These are phyloP conservation scores for Upupa epops DNA, from an alignment of 2,113 vertebrate species.

Conservation along the genomic window DNA sequence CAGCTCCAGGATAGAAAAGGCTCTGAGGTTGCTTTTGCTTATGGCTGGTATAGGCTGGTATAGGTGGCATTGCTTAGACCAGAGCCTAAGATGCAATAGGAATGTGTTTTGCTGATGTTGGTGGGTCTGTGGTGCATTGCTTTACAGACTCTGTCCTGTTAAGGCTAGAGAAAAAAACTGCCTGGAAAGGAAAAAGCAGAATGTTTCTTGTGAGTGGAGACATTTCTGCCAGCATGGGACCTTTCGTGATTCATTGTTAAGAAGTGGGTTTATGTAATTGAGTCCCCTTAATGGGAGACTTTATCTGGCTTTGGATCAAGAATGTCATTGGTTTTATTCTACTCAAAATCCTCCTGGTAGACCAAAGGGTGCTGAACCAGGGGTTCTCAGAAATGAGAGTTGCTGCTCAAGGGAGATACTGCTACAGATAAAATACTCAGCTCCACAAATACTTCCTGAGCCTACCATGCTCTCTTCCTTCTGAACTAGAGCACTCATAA, in stretches of 20 bases:
- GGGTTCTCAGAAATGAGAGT: neutral
- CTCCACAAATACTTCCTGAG: neutral
- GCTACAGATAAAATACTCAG: neutral
- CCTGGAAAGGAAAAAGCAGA: neutral
- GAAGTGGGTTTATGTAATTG: neutral
- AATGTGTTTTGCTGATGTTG: neutral
- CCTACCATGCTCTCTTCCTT: neutral
- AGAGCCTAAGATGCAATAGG: neutral
- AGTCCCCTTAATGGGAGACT: neutral
- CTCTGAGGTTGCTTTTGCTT: neutral
- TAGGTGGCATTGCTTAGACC: neutral
- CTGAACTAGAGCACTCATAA: neutral
- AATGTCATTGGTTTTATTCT: neutral
- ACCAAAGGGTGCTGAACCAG: neutral
- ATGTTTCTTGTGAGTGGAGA: neutral
- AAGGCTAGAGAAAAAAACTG: neutral
- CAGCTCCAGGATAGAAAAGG: neutral
- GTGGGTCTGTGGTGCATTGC: neutral
- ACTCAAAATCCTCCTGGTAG: neutral
- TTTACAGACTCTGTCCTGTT: neutral
- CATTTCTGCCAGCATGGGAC: neutral
- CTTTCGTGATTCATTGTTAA: neutral
- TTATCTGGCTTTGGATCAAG: neutral
- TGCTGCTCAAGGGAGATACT: neutral
- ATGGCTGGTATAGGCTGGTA: neutral